Evolutionary conservation across 2,797 vertebrate species (phyloP).

Genomic region (Arrhamphus sclerolepis): DNA sequence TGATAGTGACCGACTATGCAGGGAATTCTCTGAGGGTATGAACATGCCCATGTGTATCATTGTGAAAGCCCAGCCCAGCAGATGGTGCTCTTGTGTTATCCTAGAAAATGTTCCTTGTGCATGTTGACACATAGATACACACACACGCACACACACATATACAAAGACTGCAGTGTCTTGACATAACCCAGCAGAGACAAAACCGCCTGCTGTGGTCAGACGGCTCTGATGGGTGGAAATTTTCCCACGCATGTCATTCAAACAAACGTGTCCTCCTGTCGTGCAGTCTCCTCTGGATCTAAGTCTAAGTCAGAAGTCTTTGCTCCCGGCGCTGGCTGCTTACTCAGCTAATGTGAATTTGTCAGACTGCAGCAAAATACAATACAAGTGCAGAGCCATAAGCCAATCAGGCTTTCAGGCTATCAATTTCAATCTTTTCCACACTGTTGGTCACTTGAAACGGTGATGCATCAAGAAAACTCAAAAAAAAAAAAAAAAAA

Average conservation of each 20-base stretch:
- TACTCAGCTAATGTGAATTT: slow-evolving; percentile 43
- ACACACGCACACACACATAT: neutral
- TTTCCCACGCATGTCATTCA: slow-evolving; percentile 13
- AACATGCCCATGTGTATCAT: neutral
- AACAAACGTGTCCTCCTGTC: slow-evolving; percentile 6
- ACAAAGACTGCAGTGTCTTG: neutral
- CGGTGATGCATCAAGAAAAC: slow-evolving; percentile 9
- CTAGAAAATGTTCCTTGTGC: slow-evolving; percentile 38
- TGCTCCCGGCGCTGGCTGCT: slow-evolving; percentile 22
- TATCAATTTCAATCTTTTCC: slow-evolving; percentile 24
- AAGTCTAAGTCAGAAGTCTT: slow-evolving; percentile 16
- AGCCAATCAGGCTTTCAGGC: slow-evolving; percentile 13
- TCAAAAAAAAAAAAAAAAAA: too few relatives aligned
- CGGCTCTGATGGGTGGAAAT: slow-evolving; percentile 9
- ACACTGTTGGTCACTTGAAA: slow-evolving; percentile 13
- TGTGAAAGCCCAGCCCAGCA: slow-evolving; percentile 59
- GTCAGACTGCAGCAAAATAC: slow-evolving; percentile 46
- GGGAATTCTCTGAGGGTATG: neutral
- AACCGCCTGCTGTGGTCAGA: slow-evolving; percentile 22
- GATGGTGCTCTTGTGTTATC: slow-evolving; percentile 79
- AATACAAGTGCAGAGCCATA: slow-evolving; percentile 37
- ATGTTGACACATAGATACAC: neutral
- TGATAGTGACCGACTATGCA: slow-evolving; percentile 12
- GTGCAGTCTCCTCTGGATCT: slow-evolving; percentile 13
- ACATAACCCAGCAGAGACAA: slow-evolving; percentile 57